Percentiles rank a stretch among this genome's conserved stretches.
Conservation (phyloP, 2,797 vertebrate genomes). For the Sandelia bainsii region DNA sequence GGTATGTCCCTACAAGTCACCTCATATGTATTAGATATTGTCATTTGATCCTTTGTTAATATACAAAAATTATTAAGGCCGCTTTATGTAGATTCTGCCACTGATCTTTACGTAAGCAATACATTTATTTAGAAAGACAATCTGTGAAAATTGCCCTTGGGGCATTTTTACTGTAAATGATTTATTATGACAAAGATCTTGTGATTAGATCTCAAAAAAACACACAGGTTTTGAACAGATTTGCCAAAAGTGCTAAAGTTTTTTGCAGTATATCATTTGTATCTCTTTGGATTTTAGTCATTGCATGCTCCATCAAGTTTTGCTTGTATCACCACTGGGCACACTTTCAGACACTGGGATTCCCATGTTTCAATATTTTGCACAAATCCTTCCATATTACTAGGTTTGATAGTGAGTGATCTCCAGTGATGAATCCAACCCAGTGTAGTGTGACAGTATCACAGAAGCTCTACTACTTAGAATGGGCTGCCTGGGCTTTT, state of each 20-base stretch:
- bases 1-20: not conserved
- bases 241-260: slow-evolving; percentile 19
- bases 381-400: slow-evolving; percentile 44
- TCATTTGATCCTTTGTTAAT: not conserved
- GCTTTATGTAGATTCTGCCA: too few species aligned
- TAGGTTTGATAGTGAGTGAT: slow-evolving; percentile 46
- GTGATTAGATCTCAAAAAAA: not conserved
- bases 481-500: slow-evolving; percentile 31
- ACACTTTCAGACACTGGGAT: slow-evolving; percentile 28
- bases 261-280: slow-evolving; percentile 8
- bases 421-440: slow-evolving; percentile 50
- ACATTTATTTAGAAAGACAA: not conserved
- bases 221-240: not conserved
- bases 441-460: slow-evolving; percentile 47
- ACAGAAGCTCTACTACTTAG: slow-evolving; percentile 29
- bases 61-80: not conserved
- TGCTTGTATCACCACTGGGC: slow-evolving; percentile 28
- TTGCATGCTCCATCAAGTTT: slow-evolving; percentile 26
- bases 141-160: not conserved
- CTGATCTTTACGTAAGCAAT: not conserved
- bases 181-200: not conserved
- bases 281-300: slow-evolving; percentile 30
- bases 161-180: not conserved
- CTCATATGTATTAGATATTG: not conserved
- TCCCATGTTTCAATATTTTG: slow-evolving; percentile 45